Evolutionary conservation across 2,888 invertebrate genomes (phyloP).

Genomic region (Ceratothoa steindachneri): DNA sequence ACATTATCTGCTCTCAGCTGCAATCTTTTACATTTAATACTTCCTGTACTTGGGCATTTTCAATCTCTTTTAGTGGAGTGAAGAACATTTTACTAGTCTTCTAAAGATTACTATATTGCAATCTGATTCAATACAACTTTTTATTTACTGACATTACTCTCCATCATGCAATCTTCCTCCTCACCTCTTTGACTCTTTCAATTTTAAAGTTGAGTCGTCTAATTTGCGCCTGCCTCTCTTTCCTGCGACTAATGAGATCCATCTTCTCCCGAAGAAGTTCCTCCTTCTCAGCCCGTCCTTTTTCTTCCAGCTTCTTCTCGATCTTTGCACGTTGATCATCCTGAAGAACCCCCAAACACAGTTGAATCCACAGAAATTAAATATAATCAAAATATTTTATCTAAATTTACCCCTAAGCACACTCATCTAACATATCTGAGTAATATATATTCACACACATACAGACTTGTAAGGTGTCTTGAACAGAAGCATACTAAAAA

Average conservation of each 20-base stretch:
- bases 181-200: conserved; percentile 76
- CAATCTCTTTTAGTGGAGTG: too few species aligned
- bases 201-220: conserved; percentile 84
- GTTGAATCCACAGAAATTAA: too few species aligned
- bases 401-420: neutral
- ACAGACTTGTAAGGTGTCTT: too few species aligned
- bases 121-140: too few species aligned
- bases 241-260: conserved; percentile 76
- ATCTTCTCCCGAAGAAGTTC: conserved; percentile 76
- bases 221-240: conserved; percentile 82
- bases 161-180: too few species aligned
- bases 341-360: conserved; percentile 55
- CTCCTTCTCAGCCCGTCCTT: conserved; percentile 79
- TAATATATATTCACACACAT: neutral
- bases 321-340: conserved; percentile 80
- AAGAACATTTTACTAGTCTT: too few species aligned
- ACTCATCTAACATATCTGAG: neutral
- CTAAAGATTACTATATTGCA: too few species aligned
- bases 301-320: conserved; percentile 89
- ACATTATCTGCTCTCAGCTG: too few species aligned
- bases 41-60: too few species aligned
- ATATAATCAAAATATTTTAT: neutral
- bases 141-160: too few species aligned
- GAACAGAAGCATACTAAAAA: too few species aligned
- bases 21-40: too few species aligned